These are phyloP conservation scores for Limonius californicus DNA, from an alignment of 1,140 invertebrate genomes.

Conservation along the genomic window DNA sequence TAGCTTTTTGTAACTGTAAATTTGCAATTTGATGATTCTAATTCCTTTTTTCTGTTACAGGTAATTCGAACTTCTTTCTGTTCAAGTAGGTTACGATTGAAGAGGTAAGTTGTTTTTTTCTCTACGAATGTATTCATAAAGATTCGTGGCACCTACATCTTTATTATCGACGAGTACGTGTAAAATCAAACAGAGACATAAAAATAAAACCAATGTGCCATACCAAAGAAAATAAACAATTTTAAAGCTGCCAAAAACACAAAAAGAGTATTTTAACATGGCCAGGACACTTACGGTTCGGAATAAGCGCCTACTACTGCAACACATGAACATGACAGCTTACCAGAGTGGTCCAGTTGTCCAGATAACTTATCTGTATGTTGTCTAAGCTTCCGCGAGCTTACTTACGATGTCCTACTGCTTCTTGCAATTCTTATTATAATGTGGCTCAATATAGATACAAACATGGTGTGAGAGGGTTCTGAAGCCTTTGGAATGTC, in stretches of 20 bases:
- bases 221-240: conserved; percentile 5
- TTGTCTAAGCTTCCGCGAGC: not conserved
- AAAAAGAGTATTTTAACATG: conserved; percentile 17
- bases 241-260: conserved; percentile 14
- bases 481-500: conserved; percentile 10
- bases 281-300: conserved; percentile 10
- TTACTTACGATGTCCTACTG: not conserved
- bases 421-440: conserved; percentile 27
- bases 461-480: conserved; percentile 18
- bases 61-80: not conserved
- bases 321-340: conserved; percentile 28
- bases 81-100: too few species aligned
- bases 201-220: not conserved
- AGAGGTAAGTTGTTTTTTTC: too few species aligned
- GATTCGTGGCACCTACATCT: too few species aligned
- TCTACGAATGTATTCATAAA: too few species aligned
- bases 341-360: conserved; percentile 25
- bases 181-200: too few species aligned
- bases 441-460: conserved; percentile 25
- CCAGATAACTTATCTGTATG: conserved; percentile 10
- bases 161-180: too few species aligned
- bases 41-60: not conserved
- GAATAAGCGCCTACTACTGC: conserved; percentile 24
- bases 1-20: too few species aligned
- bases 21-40: too few species aligned